Base-by-base conservation (phyloP, 2,888 invertebrate species). In the Stictocephala bisonia region DNA sequence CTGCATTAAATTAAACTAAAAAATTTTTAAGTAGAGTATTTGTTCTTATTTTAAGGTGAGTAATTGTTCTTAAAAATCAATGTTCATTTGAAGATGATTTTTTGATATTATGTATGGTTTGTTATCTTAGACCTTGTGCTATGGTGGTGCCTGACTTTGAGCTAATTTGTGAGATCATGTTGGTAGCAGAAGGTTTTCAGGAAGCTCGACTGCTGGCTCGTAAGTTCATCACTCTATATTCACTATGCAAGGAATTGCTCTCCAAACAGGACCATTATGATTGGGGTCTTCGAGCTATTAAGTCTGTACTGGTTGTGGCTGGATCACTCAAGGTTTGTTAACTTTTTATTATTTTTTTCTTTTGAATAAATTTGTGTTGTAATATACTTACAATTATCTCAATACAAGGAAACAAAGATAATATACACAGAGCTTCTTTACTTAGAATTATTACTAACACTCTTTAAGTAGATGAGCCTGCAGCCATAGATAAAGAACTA, bases 91-190 rank as follows among this genome's bases (percentile, higher is more conserved):
- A n/a, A n/a, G n/a, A n/a, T n/a, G n/a, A n/a, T n/a, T n/a, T n/a
- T n/a, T n/a, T n/a, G n/a, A n/a, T n/a, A n/a, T n/a, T n/a, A n/a
- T n/a, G n/a, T n/a, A n/a, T n/a, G n/a, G n/a, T n/a, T n/a, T n/a
- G n/a, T n/a, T n/a, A n/a, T n/a, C n/a, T n/a, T 82, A 93, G 97
- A 81, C 97, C 97, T 0, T 97, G 97, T 83, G 97, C 97, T 72
- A 97, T 97, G 97, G 96, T 97, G 11, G 97, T 97, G 13, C 97
- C 97, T 0, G 97, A 97, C 85, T 96, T 96, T 84, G 97, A 96
- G 80, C 84, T 97, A 81, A 97, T 97, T 83, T 95, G 95, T 84
- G 97, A 97, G 86, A 97, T 97, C 83, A 97, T 97, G 96, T 89
- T 97, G 86, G 95, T 96, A 13, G 95, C 96, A 3, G 97, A 97